Evolutionary conservation across 37 sponge, comb jelly and placozoan genomes (phyloP), one percentile per base, ranked within the genome.

Genomic region (Spongia lamella): DNA sequence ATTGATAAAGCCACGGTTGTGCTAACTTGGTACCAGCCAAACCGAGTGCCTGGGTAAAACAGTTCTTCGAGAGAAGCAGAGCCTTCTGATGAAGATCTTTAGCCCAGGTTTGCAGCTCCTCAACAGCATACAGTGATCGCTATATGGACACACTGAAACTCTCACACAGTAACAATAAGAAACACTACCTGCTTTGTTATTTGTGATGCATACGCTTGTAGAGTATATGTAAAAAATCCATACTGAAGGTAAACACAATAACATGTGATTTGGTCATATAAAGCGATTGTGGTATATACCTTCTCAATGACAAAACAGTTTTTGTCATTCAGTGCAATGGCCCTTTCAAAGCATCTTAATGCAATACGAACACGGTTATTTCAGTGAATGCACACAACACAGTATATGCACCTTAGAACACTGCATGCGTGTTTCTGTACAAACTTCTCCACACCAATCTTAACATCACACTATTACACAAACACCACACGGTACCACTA

Each of bases 221-320:
- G 22, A 9, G 78, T 51, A 40, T 87, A 87, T 53, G 77, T 77
- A 62, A 87, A 87, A 47, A 87, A 71, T 7, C 87, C 88, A 81
- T 70, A 87, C 88, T 87, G 56, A 7, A 22, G 71, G 25, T 29
- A 66, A 14, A 49, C 17, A 70, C 21, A 49, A 29, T 47, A 22
- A 49, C 9, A 14, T n/a, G n/a, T n/a, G n/a, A n/a, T n/a, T 43
- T 43, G 47, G 9, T 9, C 9, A 43, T 43, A 9, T 5, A 9
- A 43, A 13, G 47, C 9, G 9, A 43, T 5, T 43, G 9, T 43
- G 47, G 47, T 30, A 38, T 19, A 7, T n/a, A 87, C 88, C 83
- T 87, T 87, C 31, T 87, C 88, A 3, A 71, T 51, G 37, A 87
- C 37, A 68, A 64, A 81, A 63, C 73, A 81, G 72, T 82, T 77